Conservation (phyloP, 1,140 invertebrate species). For the Pogonognathellus flavescens region DNA sequence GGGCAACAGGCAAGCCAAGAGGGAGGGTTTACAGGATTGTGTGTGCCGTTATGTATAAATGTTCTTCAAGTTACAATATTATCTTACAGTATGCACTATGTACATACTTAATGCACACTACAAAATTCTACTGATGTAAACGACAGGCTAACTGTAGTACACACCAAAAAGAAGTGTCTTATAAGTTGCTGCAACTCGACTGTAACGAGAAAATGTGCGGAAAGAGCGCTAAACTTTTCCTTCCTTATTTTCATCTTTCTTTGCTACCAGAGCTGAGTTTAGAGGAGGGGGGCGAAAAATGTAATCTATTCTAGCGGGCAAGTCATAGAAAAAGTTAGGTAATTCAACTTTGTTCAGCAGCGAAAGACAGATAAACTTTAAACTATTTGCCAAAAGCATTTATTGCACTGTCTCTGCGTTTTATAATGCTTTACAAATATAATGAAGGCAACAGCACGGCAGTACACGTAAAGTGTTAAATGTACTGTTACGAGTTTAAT, state of each 20-base stretch:
- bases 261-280: slow-evolving; percentile 8
- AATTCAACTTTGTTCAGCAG: slow-evolving; percentile 38
- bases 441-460: neutral
- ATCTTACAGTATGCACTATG: slow-evolving; percentile 2
- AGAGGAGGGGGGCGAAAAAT: slow-evolving; percentile 17
- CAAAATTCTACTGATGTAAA: neutral
- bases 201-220: slow-evolving; percentile 26
- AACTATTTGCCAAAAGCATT: slow-evolving; percentile 38
- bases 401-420: slow-evolving; percentile 19
- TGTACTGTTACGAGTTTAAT: neutral
- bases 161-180: slow-evolving; percentile 2
- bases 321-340: slow-evolving; percentile 18
- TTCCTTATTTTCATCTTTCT: slow-evolving; percentile 33
- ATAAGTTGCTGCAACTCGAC: slow-evolving; percentile 35
- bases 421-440: slow-evolving; percentile 4
- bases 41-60: slow-evolving; percentile 34
- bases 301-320: slow-evolving; percentile 34
- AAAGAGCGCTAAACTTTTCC: slow-evolving; percentile 43
- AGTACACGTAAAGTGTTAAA: slow-evolving; percentile 3
- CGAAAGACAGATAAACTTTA: slow-evolving; percentile 35
- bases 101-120: neutral
- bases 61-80: slow-evolving; percentile 14
- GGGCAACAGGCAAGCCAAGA: slow-evolving; percentile 10
- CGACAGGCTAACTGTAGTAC: neutral
- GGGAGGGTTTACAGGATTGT: slow-evolving; percentile 8